phyloP scores from a whole-genome alignment of 2,888 invertebrate genomes.

The Apotomis betuletana region DNA sequence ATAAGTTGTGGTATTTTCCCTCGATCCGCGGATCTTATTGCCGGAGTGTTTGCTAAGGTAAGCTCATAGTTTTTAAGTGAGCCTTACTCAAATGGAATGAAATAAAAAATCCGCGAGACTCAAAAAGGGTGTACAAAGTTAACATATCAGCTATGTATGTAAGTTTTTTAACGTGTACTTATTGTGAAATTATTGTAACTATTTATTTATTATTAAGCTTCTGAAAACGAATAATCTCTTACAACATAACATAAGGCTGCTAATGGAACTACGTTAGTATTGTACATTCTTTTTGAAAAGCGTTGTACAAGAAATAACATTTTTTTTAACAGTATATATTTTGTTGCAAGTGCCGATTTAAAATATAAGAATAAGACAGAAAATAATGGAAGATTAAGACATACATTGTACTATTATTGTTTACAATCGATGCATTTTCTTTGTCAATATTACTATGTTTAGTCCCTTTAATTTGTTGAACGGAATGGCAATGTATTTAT shows the following conservation, averaged over 20 bases:
- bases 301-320: not conserved
- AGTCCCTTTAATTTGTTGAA: slow-evolving; percentile 33
- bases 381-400: slow-evolving; percentile 51
- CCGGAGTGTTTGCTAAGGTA: slow-evolving; percentile 8
- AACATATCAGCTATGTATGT: not conserved
- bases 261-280: not conserved
- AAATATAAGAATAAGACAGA: slow-evolving; percentile 5
- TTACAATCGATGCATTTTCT: slow-evolving; percentile 52
- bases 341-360: not conserved
- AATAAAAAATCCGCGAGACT: not conserved
- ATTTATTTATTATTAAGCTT: too few relatives aligned
- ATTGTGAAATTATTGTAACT: too few relatives aligned
- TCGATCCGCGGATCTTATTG: not conserved
- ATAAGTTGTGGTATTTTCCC: slow-evolving; percentile 1
- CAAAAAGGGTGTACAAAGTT: slow-evolving; percentile 6
- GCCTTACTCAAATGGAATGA: not conserved
- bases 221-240: too few relatives aligned
- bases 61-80: slow-evolving; percentile 4
- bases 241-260: too few relatives aligned
- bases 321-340: too few relatives aligned
- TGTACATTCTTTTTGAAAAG: not conserved
- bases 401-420: slow-evolving; percentile 55
- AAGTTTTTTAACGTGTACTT: too few relatives aligned
- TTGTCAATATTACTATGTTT: slow-evolving; percentile 45
- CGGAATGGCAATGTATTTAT: slow-evolving; percentile 49